Conservation (phyloP, 23 tunicate genomes). For the Aplidium turbinatum region DNA sequence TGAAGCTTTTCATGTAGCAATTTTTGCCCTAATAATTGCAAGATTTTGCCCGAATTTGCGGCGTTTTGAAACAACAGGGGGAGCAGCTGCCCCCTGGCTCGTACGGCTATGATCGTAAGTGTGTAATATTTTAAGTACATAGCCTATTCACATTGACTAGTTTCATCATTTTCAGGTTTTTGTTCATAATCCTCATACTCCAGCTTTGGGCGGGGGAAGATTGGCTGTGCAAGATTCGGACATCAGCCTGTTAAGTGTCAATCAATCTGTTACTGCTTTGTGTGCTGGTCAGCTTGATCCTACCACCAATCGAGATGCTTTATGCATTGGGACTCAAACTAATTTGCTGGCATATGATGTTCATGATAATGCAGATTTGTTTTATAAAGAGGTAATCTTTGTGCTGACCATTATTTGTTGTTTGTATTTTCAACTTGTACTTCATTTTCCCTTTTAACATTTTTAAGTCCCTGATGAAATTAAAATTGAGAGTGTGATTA, state of each 20-base stretch:
- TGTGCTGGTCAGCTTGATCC: slow-evolving; percentile 71
- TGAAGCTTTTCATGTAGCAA: too few species aligned
- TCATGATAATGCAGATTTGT: slow-evolving; percentile 84
- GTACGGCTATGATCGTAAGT: too few species aligned
- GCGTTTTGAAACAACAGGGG: too few species aligned
- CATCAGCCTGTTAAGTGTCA: slow-evolving; percentile 71
- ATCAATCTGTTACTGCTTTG: slow-evolving; percentile 76
- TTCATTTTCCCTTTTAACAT: too few species aligned
- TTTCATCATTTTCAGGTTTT: slow-evolving; percentile 42
- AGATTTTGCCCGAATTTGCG: too few species aligned
- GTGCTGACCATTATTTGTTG: too few species aligned
- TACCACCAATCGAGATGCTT: slow-evolving; percentile 57
- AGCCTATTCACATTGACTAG: not conserved
- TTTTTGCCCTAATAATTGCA: too few species aligned
- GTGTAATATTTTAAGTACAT: too few species aligned
- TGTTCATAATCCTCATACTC: slow-evolving; percentile 86
- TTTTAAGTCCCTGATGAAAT: slow-evolving; percentile 2
- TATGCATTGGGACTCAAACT: slow-evolving; percentile 90
- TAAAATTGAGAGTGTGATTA: not conserved
- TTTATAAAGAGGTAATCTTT: slow-evolving; percentile 89
- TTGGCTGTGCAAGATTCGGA: slow-evolving; percentile 68
- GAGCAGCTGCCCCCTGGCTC: too few species aligned
- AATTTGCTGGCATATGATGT: slow-evolving; percentile 92
- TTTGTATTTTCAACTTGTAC: too few species aligned
- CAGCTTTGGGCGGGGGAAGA: slow-evolving; percentile 64